phyloP scores from a whole-genome alignment of 2,888 invertebrate species.

The Dolomedes plantarius region DNA sequence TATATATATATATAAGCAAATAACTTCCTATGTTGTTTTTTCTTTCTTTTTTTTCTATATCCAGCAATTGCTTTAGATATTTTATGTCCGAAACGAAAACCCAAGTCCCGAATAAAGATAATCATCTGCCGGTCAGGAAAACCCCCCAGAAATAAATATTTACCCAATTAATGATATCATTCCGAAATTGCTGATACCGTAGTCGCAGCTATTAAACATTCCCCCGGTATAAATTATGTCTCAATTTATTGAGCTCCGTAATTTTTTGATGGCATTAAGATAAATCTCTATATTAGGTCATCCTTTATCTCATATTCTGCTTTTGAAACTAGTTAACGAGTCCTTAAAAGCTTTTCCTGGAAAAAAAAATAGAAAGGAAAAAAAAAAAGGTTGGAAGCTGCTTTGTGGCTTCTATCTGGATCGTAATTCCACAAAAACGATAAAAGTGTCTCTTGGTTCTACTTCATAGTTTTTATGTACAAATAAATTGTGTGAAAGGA shows the following conservation, averaged over 20 bases:
- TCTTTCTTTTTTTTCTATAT: too few species aligned
- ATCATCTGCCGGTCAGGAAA: not conserved
- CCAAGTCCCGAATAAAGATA: not conserved
- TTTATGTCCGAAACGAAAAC: not conserved
- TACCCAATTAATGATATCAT: slow-evolving; percentile 3
- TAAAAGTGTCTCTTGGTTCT: too few species aligned
- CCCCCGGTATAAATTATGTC: not conserved
- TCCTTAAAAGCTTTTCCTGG: not conserved
- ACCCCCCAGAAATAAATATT: not conserved
- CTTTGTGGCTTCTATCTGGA: too few species aligned
- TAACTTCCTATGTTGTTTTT: too few species aligned
- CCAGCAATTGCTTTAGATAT: too few species aligned
- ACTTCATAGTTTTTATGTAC: too few species aligned
- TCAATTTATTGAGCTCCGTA: not conserved
- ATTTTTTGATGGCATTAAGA: not conserved
- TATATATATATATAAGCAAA: too few species aligned
- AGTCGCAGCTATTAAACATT: not conserved
- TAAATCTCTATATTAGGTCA: not conserved
- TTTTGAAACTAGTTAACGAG: not conserved
- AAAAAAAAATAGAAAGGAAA: too few species aligned
- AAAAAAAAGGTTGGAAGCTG: too few species aligned
- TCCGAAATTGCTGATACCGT: not conserved
- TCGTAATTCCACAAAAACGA: too few species aligned
- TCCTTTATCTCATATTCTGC: not conserved
- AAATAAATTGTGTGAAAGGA: too few species aligned